phyloP scores from a whole-genome alignment of 2,888 invertebrate species.

The Tridacna crocea region DNA sequence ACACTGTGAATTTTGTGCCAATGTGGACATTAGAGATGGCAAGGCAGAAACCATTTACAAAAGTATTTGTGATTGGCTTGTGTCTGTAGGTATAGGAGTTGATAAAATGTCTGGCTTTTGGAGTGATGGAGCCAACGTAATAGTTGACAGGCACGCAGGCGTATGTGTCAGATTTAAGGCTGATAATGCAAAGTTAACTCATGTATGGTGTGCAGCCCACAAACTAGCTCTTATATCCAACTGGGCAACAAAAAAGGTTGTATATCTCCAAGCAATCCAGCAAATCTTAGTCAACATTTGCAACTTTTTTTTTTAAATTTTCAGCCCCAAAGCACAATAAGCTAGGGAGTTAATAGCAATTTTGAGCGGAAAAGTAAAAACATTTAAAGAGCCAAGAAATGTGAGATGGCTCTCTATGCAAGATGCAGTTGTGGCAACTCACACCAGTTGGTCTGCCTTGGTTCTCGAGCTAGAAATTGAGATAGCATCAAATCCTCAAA shows the following conservation, averaged over 20 bases:
- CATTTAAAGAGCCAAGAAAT: slow-evolving; percentile 29
- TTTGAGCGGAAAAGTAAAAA: slow-evolving; percentile 24
- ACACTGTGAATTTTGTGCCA: slow-evolving; percentile 31
- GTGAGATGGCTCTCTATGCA: slow-evolving; percentile 35
- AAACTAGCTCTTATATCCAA: slow-evolving; percentile 34
- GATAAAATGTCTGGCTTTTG: slow-evolving; percentile 35
- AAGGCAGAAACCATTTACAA: slow-evolving; percentile 41
- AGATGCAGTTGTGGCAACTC: slow-evolving; percentile 23
- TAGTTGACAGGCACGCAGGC: slow-evolving; percentile 26
- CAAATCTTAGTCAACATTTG: slow-evolving; percentile 29
- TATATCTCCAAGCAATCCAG: slow-evolving; percentile 24
- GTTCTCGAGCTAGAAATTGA: slow-evolving; percentile 38
- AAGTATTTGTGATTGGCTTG: slow-evolving; percentile 23
- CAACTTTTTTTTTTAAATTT: slow-evolving; percentile 34
- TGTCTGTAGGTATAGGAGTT: slow-evolving; percentile 18
- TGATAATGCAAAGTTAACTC: slow-evolving; percentile 34
- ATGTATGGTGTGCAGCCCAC: slow-evolving; percentile 49
- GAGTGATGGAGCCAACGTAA: slow-evolving; percentile 38
- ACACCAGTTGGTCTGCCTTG: slow-evolving; percentile 26
- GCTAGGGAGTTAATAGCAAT: slow-evolving; percentile 31
- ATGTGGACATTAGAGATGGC: slow-evolving; percentile 25
- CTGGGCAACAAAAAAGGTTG: slow-evolving; percentile 33
- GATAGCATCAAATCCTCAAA: slow-evolving; percentile 21
- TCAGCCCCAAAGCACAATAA: slow-evolving; percentile 36
- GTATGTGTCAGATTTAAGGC: slow-evolving; percentile 23